Evolutionary conservation across 2,888 invertebrate species (phyloP).

Genomic region (Mesorhabditis belari): DNA sequence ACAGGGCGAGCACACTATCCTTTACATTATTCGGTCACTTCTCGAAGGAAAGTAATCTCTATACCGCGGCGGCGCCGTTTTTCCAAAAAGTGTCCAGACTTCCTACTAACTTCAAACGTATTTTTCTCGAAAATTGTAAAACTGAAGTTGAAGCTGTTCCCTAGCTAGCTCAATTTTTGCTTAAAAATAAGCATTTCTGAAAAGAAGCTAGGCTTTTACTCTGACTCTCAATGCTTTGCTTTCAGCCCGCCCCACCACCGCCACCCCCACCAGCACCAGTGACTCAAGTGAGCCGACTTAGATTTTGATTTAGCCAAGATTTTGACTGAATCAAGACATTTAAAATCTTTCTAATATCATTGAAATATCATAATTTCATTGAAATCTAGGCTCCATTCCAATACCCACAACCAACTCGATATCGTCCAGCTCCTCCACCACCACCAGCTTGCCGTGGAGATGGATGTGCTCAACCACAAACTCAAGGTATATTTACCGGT

Average conservation of each 20-base stretch:
- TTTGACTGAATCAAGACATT: not conserved
- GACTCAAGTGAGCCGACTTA: not conserved
- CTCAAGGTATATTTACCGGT: conserved; percentile 6
- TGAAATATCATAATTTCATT: not conserved
- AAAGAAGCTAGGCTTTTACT: not conserved
- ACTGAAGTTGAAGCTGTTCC: no score
- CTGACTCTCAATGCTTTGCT: not conserved
- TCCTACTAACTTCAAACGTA: no score
- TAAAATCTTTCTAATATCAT: not conserved
- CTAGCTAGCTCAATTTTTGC: not conserved
- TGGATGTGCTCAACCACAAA: conserved; percentile 26
- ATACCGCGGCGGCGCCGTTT: no score
- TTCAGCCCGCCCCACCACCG: not conserved
- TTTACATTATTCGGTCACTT: no score
- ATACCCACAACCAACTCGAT: conserved; percentile 19
- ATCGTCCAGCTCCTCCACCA: conserved; percentile 39
- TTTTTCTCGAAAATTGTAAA: not conserved
- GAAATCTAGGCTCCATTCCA: conserved; percentile 13
- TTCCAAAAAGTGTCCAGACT: no score
- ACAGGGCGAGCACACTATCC: no score
- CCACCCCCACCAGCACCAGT: not conserved
- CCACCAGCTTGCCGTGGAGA: conserved; percentile 36
- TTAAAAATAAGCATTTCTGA: not conserved
- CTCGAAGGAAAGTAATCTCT: no score
- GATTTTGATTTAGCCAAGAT: not conserved